Conservation (phyloP, 35 echinoderm and acorn worm species). For the Apostichopus parvimensis region DNA sequence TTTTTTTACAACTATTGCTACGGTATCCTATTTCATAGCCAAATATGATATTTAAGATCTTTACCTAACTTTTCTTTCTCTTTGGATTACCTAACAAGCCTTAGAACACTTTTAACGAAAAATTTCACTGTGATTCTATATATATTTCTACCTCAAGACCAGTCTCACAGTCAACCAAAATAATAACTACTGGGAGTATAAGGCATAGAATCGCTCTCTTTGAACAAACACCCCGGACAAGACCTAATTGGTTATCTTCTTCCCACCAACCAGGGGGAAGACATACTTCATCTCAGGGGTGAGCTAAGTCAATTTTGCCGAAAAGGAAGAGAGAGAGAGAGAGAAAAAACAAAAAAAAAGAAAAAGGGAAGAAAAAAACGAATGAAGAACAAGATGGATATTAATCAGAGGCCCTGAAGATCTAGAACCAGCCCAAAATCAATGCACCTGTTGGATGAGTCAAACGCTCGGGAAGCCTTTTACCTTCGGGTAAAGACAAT, state of each 20-base stretch:
- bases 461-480: constrained; percentile 43
- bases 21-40: no score
- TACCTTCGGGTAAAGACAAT: constrained; percentile 13
- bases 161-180: not conserved
- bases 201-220: constrained; percentile 23
- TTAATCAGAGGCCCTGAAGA: constrained; percentile 47
- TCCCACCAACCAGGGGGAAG: not conserved
- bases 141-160: not conserved
- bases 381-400: constrained; percentile 34
- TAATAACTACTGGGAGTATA: constrained; percentile 18
- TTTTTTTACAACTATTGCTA: no score
- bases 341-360: not conserved
- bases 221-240: constrained; percentile 26
- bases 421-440: constrained; percentile 10
- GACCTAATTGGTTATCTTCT: constrained; percentile 36
- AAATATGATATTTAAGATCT: no score
- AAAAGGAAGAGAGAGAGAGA: not conserved
- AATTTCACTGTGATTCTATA: not conserved
- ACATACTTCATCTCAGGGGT: constrained; percentile 13
- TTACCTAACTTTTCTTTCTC: no score
- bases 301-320: constrained; percentile 46
- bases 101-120: not conserved
- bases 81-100: no score
- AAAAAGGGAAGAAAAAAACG: not conserved
- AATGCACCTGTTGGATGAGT: constrained; percentile 54